phyloP scores from a whole-genome alignment of 2,797 vertebrate species.

The Microhierax caerulescens region DNA sequence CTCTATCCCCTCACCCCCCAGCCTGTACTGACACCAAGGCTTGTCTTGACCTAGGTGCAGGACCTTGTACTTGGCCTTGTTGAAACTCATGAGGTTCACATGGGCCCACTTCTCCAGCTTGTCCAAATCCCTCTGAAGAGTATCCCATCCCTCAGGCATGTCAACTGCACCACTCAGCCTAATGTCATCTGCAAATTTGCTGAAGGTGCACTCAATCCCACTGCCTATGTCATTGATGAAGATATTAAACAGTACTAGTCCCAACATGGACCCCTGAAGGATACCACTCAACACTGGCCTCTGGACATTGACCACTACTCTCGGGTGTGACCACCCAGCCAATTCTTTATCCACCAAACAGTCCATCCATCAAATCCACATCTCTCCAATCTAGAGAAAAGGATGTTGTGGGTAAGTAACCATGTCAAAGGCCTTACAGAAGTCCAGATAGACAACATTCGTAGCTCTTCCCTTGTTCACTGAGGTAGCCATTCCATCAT shows the following conservation, averaged over 20 bases:
- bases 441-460: rapidly evolving
- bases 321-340: rapidly evolving
- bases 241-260: neutral
- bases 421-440: neutral
- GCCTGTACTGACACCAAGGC: rapidly evolving
- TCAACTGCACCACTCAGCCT: neutral
- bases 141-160: neutral
- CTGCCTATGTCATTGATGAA: neutral
- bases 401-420: neutral
- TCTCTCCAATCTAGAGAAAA: neutral
- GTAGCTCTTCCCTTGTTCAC: neutral
- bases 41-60: rapidly evolving
- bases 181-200: neutral
- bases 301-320: neutral
- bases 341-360: neutral
- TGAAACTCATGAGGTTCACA: neutral
- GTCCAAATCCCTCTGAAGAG: neutral
- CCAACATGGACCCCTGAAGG: neutral
- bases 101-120: neutral
- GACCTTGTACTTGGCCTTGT: neutral
- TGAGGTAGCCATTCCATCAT: rapidly evolving
- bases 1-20: neutral
- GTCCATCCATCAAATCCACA: neutral
- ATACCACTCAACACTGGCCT: rapidly evolving
- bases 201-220: neutral